A percentile compares a stretch with the other conserved stretches of the same genome.
Evolutionary conservation across 2,113 vertebrate species (phyloP).

Genomic region (Caloenas nicobarica): DNA sequence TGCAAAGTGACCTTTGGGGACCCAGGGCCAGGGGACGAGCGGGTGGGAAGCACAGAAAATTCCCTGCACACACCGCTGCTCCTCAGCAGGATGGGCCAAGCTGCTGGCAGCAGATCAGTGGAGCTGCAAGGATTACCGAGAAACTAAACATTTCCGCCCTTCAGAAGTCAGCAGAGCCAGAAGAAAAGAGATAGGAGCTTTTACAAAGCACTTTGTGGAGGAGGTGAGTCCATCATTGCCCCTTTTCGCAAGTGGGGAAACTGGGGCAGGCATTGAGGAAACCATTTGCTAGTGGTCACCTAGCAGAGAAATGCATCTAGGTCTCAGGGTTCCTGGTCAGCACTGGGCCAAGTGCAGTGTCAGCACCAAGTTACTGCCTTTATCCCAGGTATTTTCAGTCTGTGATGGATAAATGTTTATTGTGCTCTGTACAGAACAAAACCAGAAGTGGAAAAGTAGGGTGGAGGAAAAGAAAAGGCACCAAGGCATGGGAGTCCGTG

Average conservation of each 20-base stretch:
- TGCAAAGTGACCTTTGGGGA: neutral
- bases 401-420: neutral
- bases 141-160: neutral
- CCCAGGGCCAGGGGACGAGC: neutral
- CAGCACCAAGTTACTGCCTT: neutral
- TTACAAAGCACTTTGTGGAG: neutral
- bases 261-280: neutral
- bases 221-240: neutral
- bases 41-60: neutral
- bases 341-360: accelerated
- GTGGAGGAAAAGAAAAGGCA: neutral
- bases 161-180: neutral
- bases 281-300: neutral
- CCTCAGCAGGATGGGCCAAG: neutral
- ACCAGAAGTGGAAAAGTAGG: neutral
- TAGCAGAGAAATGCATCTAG: neutral
- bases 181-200: neutral
- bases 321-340: neutral
- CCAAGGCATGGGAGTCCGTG: neutral
- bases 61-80: neutral
- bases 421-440: neutral
- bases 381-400: neutral
- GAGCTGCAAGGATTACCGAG: neutral
- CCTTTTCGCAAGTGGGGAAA: neutral
- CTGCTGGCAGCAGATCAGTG: neutral